phyloP scores from a whole-genome alignment of 1,140 invertebrate species.

The Zaprionus taronus region DNA sequence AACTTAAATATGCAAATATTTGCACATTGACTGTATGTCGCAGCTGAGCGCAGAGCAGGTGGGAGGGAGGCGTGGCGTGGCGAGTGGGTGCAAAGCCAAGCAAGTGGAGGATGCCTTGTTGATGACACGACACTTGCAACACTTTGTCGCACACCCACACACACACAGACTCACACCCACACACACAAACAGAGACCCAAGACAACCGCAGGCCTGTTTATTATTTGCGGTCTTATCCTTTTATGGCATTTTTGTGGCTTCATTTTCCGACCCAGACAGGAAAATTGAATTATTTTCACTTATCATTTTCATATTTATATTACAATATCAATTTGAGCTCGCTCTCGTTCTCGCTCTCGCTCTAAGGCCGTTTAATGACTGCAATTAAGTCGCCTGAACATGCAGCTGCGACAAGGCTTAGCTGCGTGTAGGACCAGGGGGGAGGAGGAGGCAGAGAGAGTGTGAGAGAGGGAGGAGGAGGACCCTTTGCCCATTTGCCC shows the following conservation, averaged over 20 bases:
- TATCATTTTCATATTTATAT: conserved; percentile 38
- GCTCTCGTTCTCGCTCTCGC: not conserved
- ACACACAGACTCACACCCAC: not conserved
- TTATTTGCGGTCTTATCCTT: conserved; percentile 52
- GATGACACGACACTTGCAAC: conserved; percentile 55
- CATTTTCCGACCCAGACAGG: conserved; percentile 33
- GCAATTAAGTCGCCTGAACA: conserved; percentile 60
- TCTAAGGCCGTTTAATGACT: conserved; percentile 48
- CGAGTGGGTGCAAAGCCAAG: not conserved
- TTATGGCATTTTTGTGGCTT: conserved; percentile 68
- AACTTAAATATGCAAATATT: conserved; percentile 83
- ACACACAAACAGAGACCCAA: conserved; percentile 1
- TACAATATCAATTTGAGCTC: conserved; percentile 54
- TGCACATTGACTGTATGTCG: conserved; percentile 68
- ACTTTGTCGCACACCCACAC: conserved; percentile 30
- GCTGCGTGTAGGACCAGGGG: not conserved
- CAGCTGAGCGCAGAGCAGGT: conserved; percentile 29
- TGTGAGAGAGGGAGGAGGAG: not conserved
- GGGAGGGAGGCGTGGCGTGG: not conserved
- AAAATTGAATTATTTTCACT: conserved; percentile 50
- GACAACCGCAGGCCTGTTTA: conserved; percentile 37
- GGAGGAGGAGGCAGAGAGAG: not conserved
- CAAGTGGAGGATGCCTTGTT: conserved; percentile 53
- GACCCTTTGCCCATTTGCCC: not conserved
- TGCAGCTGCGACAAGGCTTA: conserved; percentile 44